Evolutionary conservation across 2,113 vertebrate genomes (phyloP), one percentile per base, ranked within the genome.

Genomic region (Holacanthus passer): DNA sequence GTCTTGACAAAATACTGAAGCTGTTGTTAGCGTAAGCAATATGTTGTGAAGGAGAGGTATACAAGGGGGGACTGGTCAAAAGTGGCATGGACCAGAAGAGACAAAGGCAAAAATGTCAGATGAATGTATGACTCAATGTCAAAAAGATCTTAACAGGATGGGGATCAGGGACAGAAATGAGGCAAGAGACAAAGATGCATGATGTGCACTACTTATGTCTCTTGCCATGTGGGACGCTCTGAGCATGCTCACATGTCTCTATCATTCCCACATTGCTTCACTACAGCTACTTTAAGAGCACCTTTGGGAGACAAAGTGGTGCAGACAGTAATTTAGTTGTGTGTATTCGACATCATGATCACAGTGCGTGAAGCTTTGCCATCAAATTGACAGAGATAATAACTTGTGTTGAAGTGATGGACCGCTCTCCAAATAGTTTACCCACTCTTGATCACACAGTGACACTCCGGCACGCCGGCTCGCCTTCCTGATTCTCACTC

Each of bases 351-450:
- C 83, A 77, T 83, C 24, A 27, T 68, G 65, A 81, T 58, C 79
- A 69, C 73, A 47, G 58, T 43, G 24, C 35, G 48, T 86, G 85
- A 79, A 81, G 81, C 45, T 71, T 60, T 17, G 20, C 64, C 77
- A 22, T 82, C 53, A 63, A 58, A 81, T 35, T 65, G 71, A 85
- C 82, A 50, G 80, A 71, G 77, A 74, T 81, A 85, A 85, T 85
- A 77, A 83, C 41, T 67, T 53, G 52, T 52, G 66, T 53, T 31
- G 48, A 66, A 52, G 45, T 82, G 79, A 82, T 14, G 58, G 67
- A 79, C 88, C 48, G 32, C 55, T 55, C 73, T 79, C 77, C 47
- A 43, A 81, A 75, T 73, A 72, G 41, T 83, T 80, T 79, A 79
- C 48, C 48, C 64, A 55, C 72, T 43, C 43, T 69, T 77, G 74